Conservation (phyloP, 2,888 invertebrate genomes). For the Athripsodes cinereus region DNA sequence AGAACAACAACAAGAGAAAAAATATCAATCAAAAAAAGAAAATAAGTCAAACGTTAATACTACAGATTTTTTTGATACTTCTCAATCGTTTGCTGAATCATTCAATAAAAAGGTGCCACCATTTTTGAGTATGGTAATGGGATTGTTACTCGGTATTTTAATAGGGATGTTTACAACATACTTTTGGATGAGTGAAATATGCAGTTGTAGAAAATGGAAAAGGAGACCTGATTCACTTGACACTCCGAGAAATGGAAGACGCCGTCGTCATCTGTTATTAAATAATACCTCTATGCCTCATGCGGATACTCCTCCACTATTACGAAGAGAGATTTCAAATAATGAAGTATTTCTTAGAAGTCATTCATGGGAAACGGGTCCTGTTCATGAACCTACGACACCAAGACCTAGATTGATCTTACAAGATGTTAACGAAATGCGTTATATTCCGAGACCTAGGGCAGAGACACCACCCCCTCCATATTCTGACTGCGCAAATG, state of each 20-base stretch:
- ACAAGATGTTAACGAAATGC: neutral
- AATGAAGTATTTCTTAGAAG: constrained; percentile 30
- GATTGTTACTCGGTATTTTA: constrained; percentile 42
- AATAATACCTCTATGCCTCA: constrained; percentile 29
- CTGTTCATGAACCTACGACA: constrained; percentile 36
- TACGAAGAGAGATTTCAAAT: constrained; percentile 37
- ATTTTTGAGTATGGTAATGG: constrained; percentile 42
- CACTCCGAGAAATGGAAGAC: neutral
- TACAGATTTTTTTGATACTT: neutral
- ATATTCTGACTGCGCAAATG: constrained; percentile 35
- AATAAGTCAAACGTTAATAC: neutral
- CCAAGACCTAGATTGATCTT: neutral
- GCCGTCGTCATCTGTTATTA: constrained; percentile 5
- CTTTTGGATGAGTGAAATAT: constrained; percentile 41
- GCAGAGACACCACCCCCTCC: constrained; percentile 47
- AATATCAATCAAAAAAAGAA: constrained; percentile 20
- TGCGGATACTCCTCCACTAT: constrained; percentile 42
- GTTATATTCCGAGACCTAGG: neutral
- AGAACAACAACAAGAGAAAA: constrained; percentile 21
- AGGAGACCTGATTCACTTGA: neutral
- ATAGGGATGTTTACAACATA: constrained; percentile 44
- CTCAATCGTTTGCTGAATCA: constrained; percentile 37
- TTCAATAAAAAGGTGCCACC: constrained; percentile 45
- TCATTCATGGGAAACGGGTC: constrained; percentile 34
- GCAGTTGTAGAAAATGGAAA: constrained; percentile 33